A percentile compares a stretch with the other conserved stretches of the same genome.
These are phyloP conservation scores for Emmelina monodactyla DNA, from an alignment of 2,888 invertebrate genomes.

Conservation along the genomic window DNA sequence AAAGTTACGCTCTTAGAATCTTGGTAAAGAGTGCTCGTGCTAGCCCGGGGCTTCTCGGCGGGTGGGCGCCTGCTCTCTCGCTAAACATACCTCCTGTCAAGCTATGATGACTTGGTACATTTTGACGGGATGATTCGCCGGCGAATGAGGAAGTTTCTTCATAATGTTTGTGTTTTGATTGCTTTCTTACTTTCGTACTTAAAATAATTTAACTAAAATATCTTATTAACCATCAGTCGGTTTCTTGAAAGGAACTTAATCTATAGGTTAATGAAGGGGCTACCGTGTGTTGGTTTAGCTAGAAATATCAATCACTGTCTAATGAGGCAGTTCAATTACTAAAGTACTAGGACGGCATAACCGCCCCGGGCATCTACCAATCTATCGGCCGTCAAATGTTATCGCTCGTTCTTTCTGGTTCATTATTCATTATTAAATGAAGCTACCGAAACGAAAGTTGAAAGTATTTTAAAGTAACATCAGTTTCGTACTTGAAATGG, in stretches of 20 bases:
- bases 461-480: background rate
- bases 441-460: constrained; percentile 38
- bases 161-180: too few relatives aligned
- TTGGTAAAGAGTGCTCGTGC: constrained; percentile 40
- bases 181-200: too few relatives aligned
- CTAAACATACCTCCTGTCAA: constrained; percentile 37
- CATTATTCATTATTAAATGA: constrained; percentile 57
- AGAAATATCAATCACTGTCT: constrained; percentile 43
- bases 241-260: background rate
- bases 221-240: too few relatives aligned
- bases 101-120: constrained; percentile 30
- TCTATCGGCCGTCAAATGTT: constrained; percentile 30
- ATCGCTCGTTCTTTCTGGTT: constrained; percentile 40
- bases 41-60: constrained; percentile 40
- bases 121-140: constrained; percentile 14
- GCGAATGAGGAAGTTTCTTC: constrained; percentile 6
- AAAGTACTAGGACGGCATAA: constrained; percentile 22
- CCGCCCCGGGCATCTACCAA: constrained; percentile 23
- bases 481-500: too few relatives aligned
- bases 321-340: constrained; percentile 28
- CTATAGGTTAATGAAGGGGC: constrained; percentile 24
- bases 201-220: too few relatives aligned
- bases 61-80: constrained; percentile 39
- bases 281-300: constrained; percentile 41
- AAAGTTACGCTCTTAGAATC: constrained; percentile 2